Evolutionary conservation across 2,797 vertebrate genomes (phyloP).

Genomic region (Eidolon dupreanum): DNA sequence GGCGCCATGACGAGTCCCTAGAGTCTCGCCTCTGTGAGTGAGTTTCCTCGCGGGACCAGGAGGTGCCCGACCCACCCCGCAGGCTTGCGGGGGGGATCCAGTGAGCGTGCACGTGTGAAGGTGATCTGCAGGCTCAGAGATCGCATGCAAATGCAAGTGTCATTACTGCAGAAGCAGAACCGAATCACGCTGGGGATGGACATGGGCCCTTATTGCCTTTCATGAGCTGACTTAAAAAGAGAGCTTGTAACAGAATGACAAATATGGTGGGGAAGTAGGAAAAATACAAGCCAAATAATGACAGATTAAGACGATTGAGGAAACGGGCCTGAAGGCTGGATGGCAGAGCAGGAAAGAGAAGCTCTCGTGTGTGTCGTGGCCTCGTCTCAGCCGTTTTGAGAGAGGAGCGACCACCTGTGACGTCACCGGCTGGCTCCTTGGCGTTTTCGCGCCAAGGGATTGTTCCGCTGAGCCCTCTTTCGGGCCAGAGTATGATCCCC

Average conservation of each 20-base stretch:
- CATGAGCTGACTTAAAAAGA: conserved; percentile 18
- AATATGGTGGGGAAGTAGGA: not conserved
- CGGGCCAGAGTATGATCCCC: not conserved
- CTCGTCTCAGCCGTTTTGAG: not conserved
- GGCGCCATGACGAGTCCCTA: no score
- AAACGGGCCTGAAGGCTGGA: not conserved
- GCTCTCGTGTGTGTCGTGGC: fast-evolving
- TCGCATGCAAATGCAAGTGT: not conserved
- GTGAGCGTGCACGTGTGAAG: not conserved
- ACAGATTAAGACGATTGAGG: not conserved
- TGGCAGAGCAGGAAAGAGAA: not conserved
- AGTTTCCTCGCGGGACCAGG: not conserved
- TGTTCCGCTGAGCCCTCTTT: not conserved
- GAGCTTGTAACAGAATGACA: not conserved
- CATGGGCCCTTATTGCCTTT: not conserved
- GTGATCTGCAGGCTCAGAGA: not conserved
- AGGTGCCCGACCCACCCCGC: not conserved
- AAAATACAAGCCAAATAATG: not conserved
- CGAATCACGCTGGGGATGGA: not conserved
- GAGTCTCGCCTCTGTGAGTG: not conserved
- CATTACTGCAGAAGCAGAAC: not conserved
- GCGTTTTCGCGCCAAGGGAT: not conserved
- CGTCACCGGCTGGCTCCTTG: not conserved
- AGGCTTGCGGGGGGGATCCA: not conserved
- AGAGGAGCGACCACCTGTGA: not conserved